phyloP scores from a whole-genome alignment of 2,888 invertebrate species.

The Noctua janthe region DNA sequence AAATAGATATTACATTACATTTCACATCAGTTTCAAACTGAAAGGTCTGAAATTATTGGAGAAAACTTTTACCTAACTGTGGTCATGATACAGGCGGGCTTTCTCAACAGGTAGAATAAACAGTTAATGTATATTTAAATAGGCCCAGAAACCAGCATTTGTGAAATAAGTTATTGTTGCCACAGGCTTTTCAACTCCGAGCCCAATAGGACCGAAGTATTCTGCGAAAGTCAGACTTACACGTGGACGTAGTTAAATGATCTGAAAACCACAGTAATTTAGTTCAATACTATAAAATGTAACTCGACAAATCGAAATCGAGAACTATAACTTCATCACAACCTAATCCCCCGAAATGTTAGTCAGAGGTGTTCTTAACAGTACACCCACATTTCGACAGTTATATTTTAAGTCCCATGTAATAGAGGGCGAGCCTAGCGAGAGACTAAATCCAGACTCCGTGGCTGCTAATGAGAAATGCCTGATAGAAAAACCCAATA shows the following conservation, averaged over 20 bases:
- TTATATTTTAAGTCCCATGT: no score
- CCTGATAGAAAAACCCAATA: no score
- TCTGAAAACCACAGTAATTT: not conserved
- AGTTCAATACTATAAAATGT: not conserved
- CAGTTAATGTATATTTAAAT: constrained; percentile 1
- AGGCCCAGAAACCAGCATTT: not conserved
- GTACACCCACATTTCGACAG: no score
- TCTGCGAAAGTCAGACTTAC: not conserved
- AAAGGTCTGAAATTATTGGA: not conserved
- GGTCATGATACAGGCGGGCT: not conserved
- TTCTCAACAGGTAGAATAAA: not conserved
- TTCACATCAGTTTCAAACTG: not conserved
- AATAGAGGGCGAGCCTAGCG: no score
- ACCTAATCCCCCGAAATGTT: fast-evolving
- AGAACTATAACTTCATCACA: not conserved
- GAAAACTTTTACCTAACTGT: constrained; percentile 10
- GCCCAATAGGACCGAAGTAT: not conserved
- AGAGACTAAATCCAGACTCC: no score
- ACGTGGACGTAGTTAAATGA: not conserved
- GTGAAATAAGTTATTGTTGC: constrained; percentile 14
- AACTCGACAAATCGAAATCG: not conserved
- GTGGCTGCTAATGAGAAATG: no score
- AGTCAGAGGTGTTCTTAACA: no score
- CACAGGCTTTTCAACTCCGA: not conserved
- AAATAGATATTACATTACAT: constrained; percentile 20